These are phyloP conservation scores for Megalurothrips usitatus DNA, from an alignment of 2,888 invertebrate genomes.

Conservation along the genomic window DNA sequence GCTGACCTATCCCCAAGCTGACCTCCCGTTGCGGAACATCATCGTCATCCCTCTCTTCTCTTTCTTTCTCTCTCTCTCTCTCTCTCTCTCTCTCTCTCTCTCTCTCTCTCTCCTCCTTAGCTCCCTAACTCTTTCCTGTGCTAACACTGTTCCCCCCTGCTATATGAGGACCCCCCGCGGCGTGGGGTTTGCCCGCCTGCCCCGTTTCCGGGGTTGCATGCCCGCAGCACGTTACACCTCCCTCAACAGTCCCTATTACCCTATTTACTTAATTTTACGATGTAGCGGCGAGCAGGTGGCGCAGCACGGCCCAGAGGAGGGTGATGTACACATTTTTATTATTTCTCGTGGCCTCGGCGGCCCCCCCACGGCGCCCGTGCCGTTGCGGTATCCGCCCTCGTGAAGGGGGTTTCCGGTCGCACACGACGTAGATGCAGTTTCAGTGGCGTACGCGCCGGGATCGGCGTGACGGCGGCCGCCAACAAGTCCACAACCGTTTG, in stretches of 20 bases:
- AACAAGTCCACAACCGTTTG: too few relatives aligned
- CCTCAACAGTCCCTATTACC: neutral
- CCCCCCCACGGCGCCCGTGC: too few relatives aligned
- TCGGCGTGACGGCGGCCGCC: too few relatives aligned
- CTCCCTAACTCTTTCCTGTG: neutral
- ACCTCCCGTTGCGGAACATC: neutral
- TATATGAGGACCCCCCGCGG: neutral
- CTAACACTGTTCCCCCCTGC: neutral
- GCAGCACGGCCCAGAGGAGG: neutral
- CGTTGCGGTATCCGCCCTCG: too few relatives aligned
- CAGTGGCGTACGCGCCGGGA: too few relatives aligned
- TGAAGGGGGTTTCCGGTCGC: too few relatives aligned
- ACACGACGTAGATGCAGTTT: too few relatives aligned
- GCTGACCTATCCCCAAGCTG: too few relatives aligned
- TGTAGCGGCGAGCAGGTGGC: neutral
- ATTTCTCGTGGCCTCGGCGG: neutral
- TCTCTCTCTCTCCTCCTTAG: neutral
- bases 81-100: neutral
- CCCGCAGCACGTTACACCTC: neutral
- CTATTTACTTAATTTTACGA: constrained; percentile 14
- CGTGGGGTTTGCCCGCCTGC: neutral
- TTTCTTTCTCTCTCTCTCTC: neutral
- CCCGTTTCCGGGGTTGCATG: neutral
- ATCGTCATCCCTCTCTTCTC: neutral
- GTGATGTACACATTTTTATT: neutral